Evolutionary conservation across 1,140 invertebrate species (phyloP), one percentile per base, ranked within the genome.

Genomic region (Halyomorpha halys): DNA sequence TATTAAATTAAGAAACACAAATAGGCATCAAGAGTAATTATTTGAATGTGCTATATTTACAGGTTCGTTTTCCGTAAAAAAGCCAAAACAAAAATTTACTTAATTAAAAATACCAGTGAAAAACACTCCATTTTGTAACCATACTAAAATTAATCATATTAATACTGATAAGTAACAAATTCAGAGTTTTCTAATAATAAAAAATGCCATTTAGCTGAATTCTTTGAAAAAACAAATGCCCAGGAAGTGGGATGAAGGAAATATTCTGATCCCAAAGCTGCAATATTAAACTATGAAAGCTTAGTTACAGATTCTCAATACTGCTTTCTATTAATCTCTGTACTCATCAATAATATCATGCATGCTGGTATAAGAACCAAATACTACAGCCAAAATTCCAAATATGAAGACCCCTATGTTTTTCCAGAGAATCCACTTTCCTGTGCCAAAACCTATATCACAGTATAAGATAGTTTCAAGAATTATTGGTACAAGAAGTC

Each of bases 401-500:
- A 90, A 86, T 5, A 85, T 69, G 13, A 81, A 72, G 21, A 94
- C 82, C 11, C 86, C 63, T n/a, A 86, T 64, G 73, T 93, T 89
- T 72, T 92, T 91, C 75, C 83, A 79, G 3, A 87, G 75, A n/a
- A 87, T 80, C 82, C 83, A 89, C 61, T 88, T 82, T 60, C 70
- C 79, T 4, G 74, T 74, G 13, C 87, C 87, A 51, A 69, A 65
- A 21, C 69, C 69, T 61, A 81, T 79, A 19, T 89, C 83, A 86
- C 86, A 89, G 69, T 81, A 87, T 0, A 84, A 86, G 14, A 93
- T 77, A 5, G 90, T 80, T 76, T 97, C 91, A 25, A 97, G 87
- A 44, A 92, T 75, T 0, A 91, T 88, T 9, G 96, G 96, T 65
- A 94, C 84, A n/a, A 98, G 84, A 3, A 98, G 81, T 21, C 94